Percentiles rank a stretch among this genome's conserved stretches.
Conservation (phyloP, 2,113 vertebrate species). For the Psophia crepitans region DNA sequence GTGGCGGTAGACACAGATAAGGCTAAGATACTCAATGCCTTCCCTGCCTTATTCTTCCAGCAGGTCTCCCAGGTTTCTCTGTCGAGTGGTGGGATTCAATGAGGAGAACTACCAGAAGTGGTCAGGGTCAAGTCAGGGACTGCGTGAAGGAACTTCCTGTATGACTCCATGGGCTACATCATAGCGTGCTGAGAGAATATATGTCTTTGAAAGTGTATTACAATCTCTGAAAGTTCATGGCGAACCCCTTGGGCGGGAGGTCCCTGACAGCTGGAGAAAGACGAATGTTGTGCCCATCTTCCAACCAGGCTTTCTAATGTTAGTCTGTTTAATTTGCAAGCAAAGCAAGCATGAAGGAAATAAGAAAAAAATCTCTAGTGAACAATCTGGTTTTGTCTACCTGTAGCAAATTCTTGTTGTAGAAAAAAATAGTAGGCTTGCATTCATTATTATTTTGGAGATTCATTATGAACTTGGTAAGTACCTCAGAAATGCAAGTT, state of each 20-base stretch:
- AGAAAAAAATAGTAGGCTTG: not conserved
- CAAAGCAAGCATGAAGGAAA: not conserved
- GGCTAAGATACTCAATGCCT: not conserved
- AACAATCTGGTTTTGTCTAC: not conserved
- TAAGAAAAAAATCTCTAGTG: not conserved
- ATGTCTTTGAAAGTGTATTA: accelerated
- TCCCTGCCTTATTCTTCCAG: not conserved
- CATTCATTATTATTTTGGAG: not conserved
- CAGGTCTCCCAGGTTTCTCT: not conserved
- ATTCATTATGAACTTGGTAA: not conserved
- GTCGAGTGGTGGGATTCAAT: not conserved
- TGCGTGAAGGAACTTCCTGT: not conserved
- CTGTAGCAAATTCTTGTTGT: not conserved
- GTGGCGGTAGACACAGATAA: not conserved
- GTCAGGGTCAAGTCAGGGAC: not conserved
- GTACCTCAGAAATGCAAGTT: not conserved
- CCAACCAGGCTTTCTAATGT: not conserved
- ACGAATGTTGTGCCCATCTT: accelerated
- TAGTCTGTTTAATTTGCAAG: not conserved
- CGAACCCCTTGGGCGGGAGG: not conserved
- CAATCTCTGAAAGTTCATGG: not conserved
- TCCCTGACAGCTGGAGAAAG: not conserved
- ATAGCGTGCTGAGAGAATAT: not conserved
- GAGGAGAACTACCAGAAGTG: not conserved
- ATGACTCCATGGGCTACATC: not conserved